A percentile compares a stretch with the other conserved stretches of the same genome.
These are phyloP conservation scores for Siniperca scherzeri DNA, from an alignment of 2,797 vertebrate genomes.

Conservation along the genomic window DNA sequence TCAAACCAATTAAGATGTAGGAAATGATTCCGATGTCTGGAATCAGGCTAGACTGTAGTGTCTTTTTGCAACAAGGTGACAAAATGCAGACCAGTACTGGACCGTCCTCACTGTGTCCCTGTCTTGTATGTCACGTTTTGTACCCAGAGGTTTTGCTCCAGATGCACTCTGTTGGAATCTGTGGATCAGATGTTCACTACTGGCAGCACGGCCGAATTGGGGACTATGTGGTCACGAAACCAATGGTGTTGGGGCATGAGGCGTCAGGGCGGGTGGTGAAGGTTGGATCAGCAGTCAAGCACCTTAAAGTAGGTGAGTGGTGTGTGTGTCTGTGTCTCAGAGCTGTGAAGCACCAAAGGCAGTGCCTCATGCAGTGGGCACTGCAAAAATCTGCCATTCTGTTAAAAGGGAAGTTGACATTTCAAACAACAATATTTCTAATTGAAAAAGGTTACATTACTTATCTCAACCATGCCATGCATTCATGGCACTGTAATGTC, in stretches of 20 bases:
- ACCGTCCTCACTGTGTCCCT: background rate
- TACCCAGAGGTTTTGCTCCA: slow-evolving; percentile 91
- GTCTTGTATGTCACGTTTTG: slow-evolving; percentile 7
- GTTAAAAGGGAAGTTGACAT: background rate
- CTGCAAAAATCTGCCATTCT: background rate
- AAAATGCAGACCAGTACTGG: background rate
- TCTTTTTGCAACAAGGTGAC: background rate
- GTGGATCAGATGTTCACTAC: slow-evolving; percentile 96
- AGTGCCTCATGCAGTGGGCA: background rate
- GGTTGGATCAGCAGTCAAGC: slow-evolving; percentile 90
- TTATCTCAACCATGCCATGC: background rate
- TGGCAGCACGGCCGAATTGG: slow-evolving; percentile 94
- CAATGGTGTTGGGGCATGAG: slow-evolving; percentile 96
- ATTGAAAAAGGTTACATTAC: background rate
- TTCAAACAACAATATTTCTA: background rate
- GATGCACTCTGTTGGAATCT: slow-evolving; percentile 98
- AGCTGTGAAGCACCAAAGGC: background rate
- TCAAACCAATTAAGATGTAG: background rate
- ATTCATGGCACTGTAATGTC: background rate
- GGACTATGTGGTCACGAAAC: slow-evolving; percentile 90
- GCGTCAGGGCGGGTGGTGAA: slow-evolving; percentile 92
- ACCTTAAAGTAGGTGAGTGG: slow-evolving; percentile 82
- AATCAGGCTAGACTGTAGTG: background rate
- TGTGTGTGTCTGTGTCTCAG: background rate
- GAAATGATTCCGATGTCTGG: background rate